Evolutionary conservation across 2,113 vertebrate genomes (phyloP).

Genomic region (Syngnathoides biaculeatus): DNA sequence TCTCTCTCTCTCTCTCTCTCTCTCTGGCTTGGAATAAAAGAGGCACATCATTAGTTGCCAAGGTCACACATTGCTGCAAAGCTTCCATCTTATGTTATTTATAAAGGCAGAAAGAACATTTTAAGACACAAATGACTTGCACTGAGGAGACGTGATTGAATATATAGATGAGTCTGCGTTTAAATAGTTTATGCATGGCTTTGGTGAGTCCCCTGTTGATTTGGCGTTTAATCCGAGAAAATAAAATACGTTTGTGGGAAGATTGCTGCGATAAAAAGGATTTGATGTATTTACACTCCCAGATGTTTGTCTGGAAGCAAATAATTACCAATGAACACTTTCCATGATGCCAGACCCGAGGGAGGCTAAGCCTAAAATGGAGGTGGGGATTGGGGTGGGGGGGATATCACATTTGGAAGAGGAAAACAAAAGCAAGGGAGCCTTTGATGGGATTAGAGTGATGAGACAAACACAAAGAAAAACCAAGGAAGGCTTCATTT

Average conservation of each 20-base stretch:
- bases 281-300: conserved; percentile 56
- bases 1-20: no score
- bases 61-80: conserved; percentile 14
- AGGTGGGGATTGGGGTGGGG: conserved; percentile 11
- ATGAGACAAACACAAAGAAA: conserved; percentile 51
- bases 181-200: background rate
- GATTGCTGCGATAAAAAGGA: conserved; percentile 44
- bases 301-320: conserved; percentile 58
- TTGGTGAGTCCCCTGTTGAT: conserved; percentile 29
- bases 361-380: conserved; percentile 31
- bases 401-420: conserved; percentile 36
- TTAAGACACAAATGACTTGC: background rate
- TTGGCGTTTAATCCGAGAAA: conserved; percentile 36
- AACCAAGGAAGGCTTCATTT: conserved; percentile 46
- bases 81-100: conserved; percentile 10
- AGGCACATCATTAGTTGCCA: conserved; percentile 22
- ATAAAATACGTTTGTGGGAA: conserved; percentile 15
- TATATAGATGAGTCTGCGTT: conserved; percentile 16
- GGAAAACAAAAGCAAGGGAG: conserved; percentile 47
- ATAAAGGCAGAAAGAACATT: background rate
- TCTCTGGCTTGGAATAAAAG: background rate
- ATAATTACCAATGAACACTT: conserved; percentile 44
- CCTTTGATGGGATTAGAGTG: conserved; percentile 68
- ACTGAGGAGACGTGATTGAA: conserved; percentile 16
- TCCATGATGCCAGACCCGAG: conserved; percentile 48